Evolutionary conservation across 1,140 invertebrate genomes (phyloP).

Genomic region (Neodiprion lecontei): DNA sequence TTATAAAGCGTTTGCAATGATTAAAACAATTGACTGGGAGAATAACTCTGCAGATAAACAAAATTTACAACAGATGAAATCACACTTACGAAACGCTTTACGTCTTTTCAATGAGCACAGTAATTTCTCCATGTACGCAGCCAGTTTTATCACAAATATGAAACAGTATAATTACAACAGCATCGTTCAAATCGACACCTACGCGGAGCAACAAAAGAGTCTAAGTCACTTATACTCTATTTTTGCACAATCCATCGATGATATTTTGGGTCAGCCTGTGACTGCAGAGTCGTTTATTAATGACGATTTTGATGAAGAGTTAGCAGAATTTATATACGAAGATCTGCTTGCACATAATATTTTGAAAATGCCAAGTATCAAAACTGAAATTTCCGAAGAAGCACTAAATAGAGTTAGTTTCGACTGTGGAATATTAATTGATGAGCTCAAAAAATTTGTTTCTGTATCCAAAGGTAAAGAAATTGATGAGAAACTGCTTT

Average conservation of each 20-base stretch:
- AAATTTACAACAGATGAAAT: neutral
- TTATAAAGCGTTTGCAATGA: neutral
- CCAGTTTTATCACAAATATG: neutral
- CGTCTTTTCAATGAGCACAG: neutral
- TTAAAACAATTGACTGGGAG: neutral
- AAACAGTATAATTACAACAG: neutral
- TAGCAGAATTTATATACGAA: neutral
- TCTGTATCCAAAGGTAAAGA: neutral
- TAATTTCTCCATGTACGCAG: neutral
- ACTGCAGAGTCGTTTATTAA: neutral
- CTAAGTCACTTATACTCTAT: neutral
- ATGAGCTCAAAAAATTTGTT: neutral
- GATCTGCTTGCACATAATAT: neutral
- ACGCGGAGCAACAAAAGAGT: neutral
- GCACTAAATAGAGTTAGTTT: neutral
- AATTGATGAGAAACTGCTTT: neutral
- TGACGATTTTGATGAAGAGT: neutral
- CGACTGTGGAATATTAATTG: neutral
- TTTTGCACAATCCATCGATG: neutral
- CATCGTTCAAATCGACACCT: neutral
- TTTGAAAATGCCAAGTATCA: neutral
- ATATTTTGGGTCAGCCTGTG: neutral
- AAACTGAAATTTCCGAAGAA: neutral
- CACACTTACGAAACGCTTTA: neutral
- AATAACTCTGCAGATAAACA: neutral